Evolutionary conservation across 2,888 invertebrate species (phyloP).

Genomic region (Zelleria hepariella): DNA sequence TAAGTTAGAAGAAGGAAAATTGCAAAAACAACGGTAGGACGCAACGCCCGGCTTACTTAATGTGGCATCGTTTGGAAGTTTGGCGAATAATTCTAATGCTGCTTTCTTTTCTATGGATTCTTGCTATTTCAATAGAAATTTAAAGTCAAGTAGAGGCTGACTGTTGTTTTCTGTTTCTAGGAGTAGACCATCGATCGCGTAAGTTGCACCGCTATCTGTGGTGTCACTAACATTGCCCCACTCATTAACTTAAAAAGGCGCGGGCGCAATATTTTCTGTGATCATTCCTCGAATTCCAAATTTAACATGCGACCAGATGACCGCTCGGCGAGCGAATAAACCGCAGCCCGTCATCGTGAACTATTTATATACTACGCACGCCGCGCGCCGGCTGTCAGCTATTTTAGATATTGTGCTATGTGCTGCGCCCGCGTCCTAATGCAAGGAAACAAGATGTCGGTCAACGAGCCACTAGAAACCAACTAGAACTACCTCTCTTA

Average conservation of each 20-base stretch:
- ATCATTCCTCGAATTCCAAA: constrained; percentile 30
- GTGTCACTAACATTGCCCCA: constrained; percentile 65
- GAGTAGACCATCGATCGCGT: constrained; percentile 73
- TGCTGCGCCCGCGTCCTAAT: constrained; percentile 60
- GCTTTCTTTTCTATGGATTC: constrained; percentile 2
- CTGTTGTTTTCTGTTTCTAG: constrained; percentile 73
- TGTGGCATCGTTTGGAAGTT: not conserved
- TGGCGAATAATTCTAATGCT: constrained; percentile 2
- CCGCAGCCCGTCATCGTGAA: constrained; percentile 31
- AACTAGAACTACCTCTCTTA: too few species aligned
- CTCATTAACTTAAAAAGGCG: constrained; percentile 53
- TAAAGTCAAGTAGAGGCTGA: constrained; percentile 52
- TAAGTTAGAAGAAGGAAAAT: not conserved
- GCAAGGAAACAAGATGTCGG: constrained; percentile 53
- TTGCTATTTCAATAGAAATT: constrained; percentile 3
- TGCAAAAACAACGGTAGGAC: not conserved
- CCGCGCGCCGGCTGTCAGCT: constrained; percentile 46
- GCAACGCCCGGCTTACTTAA: not conserved
- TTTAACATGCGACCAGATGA: constrained; percentile 39
- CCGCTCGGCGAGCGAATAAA: constrained; percentile 33
- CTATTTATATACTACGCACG: constrained; percentile 38
- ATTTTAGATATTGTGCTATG: constrained; percentile 44
- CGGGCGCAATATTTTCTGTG: constrained; percentile 44
- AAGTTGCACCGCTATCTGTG: constrained; percentile 72
- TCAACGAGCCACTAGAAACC: constrained; percentile 33